Evolutionary conservation across 2,113 vertebrate genomes (phyloP), one percentile per base, ranked within the genome.

Genomic region (Hippocampus abdominalis): DNA sequence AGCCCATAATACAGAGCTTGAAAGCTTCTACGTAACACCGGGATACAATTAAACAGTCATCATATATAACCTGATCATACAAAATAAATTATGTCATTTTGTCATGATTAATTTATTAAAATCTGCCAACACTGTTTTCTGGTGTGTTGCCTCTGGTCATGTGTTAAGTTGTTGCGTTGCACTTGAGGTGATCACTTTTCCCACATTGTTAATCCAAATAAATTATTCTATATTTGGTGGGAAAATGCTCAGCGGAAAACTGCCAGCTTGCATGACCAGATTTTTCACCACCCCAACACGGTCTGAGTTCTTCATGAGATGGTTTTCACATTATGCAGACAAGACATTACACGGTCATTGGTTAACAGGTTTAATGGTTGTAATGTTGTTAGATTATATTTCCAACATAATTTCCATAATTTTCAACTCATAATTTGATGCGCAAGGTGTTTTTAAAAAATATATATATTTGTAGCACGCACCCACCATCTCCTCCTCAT

Each of bases 61-160:
- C 66, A 76, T 83, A 81, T 80, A 65, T 80, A 48, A 70, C 36
- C 73, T 56, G 21, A 75, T 75, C 63, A 82, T 46, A 75, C 57
- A 39, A 82, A 74, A 84, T 78, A 68, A 63, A 78, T 86, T 42
- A 78, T 83, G 78, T 76, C 42, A 79, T 49, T 81, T 57, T 61
- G 53, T 1, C 23, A 65, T 68, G 64, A 81, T 86, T 73, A 88
- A 77, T 79, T 75, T 73, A 82, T 87, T 86, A 64, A 66, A 81
- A 82, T 81, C 66, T 67, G 54, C 79, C 68, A 81, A 64, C 66
- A 76, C 18, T 62, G 20, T 64, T 77, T 66, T 64, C 68, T 83
- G 75, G 81, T 74, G 77, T 49, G 42, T 69, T 64, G 74, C 82
- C 79, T 81, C 73, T 69, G 64, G 63, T n/a, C 4, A 59, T 70